Evolutionary conservation across 1,140 invertebrate genomes (phyloP).

Genomic region (Linepithema humile): DNA sequence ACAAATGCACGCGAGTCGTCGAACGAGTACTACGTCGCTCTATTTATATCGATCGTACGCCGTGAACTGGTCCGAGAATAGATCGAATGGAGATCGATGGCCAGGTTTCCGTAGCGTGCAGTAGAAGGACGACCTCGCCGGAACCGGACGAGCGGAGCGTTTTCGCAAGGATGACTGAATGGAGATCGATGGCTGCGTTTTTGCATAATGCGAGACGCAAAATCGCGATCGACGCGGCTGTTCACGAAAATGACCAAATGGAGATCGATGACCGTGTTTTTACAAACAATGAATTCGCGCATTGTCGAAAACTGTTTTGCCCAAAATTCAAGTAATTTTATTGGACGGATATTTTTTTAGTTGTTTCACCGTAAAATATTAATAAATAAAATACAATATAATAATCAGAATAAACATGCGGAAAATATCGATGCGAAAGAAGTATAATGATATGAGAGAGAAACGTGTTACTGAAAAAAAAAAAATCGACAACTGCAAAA

Average conservation of each 20-base stretch:
- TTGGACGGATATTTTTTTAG: background rate
- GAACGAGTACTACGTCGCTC: slow-evolving; percentile 60
- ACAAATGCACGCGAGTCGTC: slow-evolving; percentile 67
- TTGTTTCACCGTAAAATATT: too few relatives aligned
- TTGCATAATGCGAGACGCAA: slow-evolving; percentile 24
- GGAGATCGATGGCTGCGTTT: slow-evolving; percentile 55
- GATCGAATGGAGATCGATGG: slow-evolving; percentile 70
- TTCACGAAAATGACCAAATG: background rate
- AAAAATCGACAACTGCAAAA: background rate
- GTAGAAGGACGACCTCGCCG: slow-evolving; percentile 20
- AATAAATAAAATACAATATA: too few relatives aligned
- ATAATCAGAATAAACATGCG: background rate
- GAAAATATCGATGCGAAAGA: background rate
- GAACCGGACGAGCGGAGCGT: background rate
- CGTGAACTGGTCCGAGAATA: slow-evolving; percentile 52
- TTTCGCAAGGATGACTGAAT: background rate
- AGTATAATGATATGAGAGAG: background rate
- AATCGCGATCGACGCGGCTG: background rate
- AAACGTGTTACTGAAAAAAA: background rate
- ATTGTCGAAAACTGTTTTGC: background rate
- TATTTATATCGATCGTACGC: slow-evolving; percentile 66
- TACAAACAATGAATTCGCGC: background rate
- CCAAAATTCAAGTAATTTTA: background rate
- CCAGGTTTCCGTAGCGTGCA: slow-evolving; percentile 22
- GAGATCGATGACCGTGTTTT: background rate